A percentile compares a stretch with the other conserved stretches of the same genome.
phyloP scores from a whole-genome alignment of 2,797 vertebrate species.

The Anguilla obscura region DNA sequence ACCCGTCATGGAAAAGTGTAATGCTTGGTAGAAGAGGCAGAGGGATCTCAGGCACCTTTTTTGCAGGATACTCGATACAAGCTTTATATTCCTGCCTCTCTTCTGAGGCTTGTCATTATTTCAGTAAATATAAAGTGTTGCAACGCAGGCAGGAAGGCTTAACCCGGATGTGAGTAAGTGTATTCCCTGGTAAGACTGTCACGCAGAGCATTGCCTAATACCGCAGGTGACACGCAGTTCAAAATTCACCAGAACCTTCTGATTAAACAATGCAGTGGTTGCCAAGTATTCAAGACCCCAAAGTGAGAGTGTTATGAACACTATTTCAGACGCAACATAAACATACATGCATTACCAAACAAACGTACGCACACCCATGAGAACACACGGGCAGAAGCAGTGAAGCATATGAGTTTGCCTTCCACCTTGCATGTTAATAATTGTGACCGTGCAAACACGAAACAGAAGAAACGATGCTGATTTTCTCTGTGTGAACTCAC shows the following conservation, averaged over 20 bases:
- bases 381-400: background rate
- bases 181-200: background rate
- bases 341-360: background rate
- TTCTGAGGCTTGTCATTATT: background rate
- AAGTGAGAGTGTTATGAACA: background rate
- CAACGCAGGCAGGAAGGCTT: background rate
- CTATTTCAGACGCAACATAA: background rate
- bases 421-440: background rate
- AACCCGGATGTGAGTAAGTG: background rate
- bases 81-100: background rate
- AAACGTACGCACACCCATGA: background rate
- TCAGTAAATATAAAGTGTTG: background rate
- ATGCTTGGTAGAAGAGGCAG: background rate
- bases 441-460: background rate
- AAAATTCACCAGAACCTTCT: background rate
- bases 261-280: background rate
- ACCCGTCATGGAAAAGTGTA: background rate
- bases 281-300: background rate
- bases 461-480: background rate
- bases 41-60: background rate
- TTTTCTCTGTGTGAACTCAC: background rate
- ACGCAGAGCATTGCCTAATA: background rate
- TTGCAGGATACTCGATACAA: background rate
- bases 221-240: background rate
- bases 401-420: background rate